Percentiles rank a stretch among this genome's conserved stretches.
These are phyloP conservation scores for Neosilurus mollespiculum DNA, from an alignment of 2,797 vertebrate genomes.

Conservation along the genomic window DNA sequence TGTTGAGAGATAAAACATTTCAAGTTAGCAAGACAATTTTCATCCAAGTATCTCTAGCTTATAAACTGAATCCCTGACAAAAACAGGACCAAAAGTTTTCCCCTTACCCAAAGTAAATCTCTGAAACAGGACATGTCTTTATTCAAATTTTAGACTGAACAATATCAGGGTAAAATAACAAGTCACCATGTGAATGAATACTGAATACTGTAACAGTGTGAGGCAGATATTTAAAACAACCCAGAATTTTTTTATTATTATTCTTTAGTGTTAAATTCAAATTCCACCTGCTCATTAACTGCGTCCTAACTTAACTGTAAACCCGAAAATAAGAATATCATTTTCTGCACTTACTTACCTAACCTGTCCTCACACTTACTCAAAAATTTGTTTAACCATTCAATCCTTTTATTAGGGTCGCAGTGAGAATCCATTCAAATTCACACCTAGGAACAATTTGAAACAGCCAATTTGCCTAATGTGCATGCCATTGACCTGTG, in stretches of 20 bases:
- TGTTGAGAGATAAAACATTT: background rate
- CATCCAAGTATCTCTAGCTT: background rate
- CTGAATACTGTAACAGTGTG: background rate
- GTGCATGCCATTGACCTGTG: too few species aligned
- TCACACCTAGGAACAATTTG: too few species aligned
- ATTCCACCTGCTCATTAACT: background rate
- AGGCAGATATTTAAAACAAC: background rate
- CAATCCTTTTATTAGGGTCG: too few species aligned
- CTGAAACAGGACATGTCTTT: background rate
- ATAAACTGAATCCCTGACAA: background rate
- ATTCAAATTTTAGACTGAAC: too few species aligned
- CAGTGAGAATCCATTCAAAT: too few species aligned
- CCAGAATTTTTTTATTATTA: background rate
- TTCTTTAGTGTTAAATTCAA: background rate
- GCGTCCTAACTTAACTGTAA: background rate
- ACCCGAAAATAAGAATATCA: background rate
- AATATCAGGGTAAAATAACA: background rate
- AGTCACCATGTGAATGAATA: background rate
- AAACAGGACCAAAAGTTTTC: background rate
- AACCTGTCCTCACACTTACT: too few species aligned
- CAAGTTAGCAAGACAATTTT: background rate
- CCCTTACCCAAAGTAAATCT: background rate
- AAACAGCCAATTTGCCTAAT: too few species aligned
- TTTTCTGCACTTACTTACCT: background rate
- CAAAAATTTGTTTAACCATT: too few species aligned